Evolutionary conservation across 1,140 invertebrate genomes (phyloP).

Genomic region (Achatina immaculata): DNA sequence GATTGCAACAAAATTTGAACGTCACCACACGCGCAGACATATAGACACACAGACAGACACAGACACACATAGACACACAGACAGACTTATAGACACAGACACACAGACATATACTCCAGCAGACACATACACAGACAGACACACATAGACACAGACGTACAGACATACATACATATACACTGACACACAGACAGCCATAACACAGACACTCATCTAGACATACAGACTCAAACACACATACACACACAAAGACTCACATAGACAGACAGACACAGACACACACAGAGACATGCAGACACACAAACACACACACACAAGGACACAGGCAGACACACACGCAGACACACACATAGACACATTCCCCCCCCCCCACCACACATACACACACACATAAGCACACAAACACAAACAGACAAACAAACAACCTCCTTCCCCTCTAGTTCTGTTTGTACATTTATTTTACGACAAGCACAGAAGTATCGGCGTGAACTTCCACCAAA

Average conservation of each 20-base stretch:
- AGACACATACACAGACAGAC: slow-evolving; percentile 3
- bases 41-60: slow-evolving; percentile 18
- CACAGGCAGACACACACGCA: no score
- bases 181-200: not conserved
- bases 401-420: no score
- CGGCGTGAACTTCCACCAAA: no score
- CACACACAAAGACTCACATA: not conserved
- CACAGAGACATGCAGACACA: not conserved
- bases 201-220: not conserved
- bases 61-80: slow-evolving; percentile 21
- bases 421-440: no score
- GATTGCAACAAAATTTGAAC: not conserved
- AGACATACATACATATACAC: slow-evolving; percentile 16
- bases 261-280: not conserved
- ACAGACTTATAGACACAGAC: slow-evolving; percentile 5
- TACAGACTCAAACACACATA: slow-evolving; percentile 11
- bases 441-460: no score
- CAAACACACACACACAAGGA: not conserved
- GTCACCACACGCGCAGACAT: slow-evolving; percentile 3
- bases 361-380: no score
- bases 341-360: no score
- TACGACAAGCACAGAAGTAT: no score
- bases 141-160: slow-evolving; percentile 15
- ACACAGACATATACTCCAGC: no score
- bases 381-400: no score